Base-by-base conservation (phyloP, 2,113 vertebrate species). In the Felis chaus region DNA sequence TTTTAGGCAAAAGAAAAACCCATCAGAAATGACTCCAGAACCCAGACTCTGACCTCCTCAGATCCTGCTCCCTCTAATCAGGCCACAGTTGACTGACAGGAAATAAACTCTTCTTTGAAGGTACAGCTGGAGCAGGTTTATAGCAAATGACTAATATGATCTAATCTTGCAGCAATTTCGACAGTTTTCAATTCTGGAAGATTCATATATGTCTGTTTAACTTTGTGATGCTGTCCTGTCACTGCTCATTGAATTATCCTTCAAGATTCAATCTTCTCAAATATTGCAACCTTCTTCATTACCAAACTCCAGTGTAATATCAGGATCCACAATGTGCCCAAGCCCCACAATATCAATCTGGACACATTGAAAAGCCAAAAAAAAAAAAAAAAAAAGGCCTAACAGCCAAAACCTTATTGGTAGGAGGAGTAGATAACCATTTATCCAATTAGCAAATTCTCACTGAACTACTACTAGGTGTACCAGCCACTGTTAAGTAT, bases 51-150 rank as follows among this genome's bases (percentile, higher is more conserved):
- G 95, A 83, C 83, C 89, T 96, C 93, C 91, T 85, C 57, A 71
- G 94, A 83, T 95, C 87, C 65, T 97, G 68, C 83, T 95, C 80
- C 68, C 86, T 96, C 68, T 97, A 95, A 96, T 96, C 92, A 97
- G 87, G 79, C 63, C 95, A 95, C 79, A 73, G 94, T 81, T 97
- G 89, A 96, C 66, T 93, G 94, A 97, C 92, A 95, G 95, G 87
- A 97, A 97, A 97, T 97, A 96, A 96, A 85, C 68, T 79, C 73
- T 96, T 92, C 94, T 98, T 90, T 97, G 87, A 97, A 97, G 79
- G 61, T n/a, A 91, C 41, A 97, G 94, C 65, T 48, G 61, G 69
- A 95, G 93, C 41, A 95, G 65, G 57, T 92, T 96, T 97, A 94
- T 3, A 97, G 55, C 23, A 96, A 97, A 88, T 96, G 74, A 95